These are phyloP conservation scores for Scophthalmus maximus DNA, from an alignment of 2,113 vertebrate genomes.

Conservation along the genomic window DNA sequence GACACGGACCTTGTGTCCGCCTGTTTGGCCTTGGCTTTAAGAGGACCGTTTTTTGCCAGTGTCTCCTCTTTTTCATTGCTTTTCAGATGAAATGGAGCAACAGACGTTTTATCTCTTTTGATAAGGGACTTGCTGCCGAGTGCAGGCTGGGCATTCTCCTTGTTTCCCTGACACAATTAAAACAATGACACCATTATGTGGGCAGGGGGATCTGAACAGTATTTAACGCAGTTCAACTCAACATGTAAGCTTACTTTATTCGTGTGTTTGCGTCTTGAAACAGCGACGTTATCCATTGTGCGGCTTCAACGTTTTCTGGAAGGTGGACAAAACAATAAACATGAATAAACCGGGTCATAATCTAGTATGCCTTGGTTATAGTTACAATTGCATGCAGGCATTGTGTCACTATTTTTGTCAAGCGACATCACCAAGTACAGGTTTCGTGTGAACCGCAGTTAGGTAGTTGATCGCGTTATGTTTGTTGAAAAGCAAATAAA, in stretches of 20 bases:
- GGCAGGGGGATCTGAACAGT: no score
- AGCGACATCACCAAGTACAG: not conserved
- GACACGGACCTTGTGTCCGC: not conserved
- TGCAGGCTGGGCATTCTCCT: slow-evolving; percentile 78
- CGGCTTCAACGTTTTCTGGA: not conserved
- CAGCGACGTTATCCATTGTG: slow-evolving; percentile 65
- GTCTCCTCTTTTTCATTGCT: slow-evolving; percentile 44
- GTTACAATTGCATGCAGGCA: no score
- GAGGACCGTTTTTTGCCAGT: not conserved
- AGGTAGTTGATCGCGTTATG: not conserved
- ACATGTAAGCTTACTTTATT: slow-evolving; percentile 44
- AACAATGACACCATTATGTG: not conserved
- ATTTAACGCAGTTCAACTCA: not conserved
- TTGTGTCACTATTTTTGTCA: not conserved
- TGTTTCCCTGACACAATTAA: slow-evolving; percentile 70
- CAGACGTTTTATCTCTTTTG: slow-evolving; percentile 44
- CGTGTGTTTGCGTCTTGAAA: slow-evolving; percentile 32
- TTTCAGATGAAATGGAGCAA: slow-evolving; percentile 54
- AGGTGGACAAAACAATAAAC: not conserved
- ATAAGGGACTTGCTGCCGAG: slow-evolving; percentile 43
- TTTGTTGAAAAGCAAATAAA: no score
- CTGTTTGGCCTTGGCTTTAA: slow-evolving; percentile 33
- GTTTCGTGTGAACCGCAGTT: not conserved
- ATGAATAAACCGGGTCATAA: not conserved
- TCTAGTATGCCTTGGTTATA: not conserved